A percentile compares a stretch with the other conserved stretches of the same genome.
Conservation (phyloP, 1,140 invertebrate genomes). For the Caenorhabditis brenneri region DNA sequence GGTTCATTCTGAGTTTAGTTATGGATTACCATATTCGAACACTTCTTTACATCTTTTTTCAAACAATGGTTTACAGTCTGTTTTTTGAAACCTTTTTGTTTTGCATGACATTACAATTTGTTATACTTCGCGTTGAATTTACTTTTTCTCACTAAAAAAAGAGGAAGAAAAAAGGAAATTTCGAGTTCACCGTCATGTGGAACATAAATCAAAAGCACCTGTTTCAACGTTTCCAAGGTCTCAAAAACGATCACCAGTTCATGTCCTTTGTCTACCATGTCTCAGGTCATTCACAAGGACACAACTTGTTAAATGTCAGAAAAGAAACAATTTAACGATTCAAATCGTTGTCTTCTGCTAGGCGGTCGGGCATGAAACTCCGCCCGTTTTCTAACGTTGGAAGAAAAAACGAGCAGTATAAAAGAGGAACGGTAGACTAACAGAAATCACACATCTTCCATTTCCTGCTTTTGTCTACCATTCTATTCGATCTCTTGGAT, state of each 20-base stretch:
- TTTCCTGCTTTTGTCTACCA: not conserved
- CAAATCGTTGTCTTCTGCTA: not conserved
- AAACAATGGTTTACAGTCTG: too few relatives aligned
- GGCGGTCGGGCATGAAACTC: not conserved
- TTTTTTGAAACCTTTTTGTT: too few relatives aligned
- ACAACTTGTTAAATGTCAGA: slow-evolving; percentile 13
- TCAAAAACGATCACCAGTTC: slow-evolving; percentile 4
- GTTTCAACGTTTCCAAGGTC: slow-evolving; percentile 9
- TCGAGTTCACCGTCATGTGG: not conserved
- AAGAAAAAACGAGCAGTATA: not conserved
- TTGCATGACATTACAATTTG: too few relatives aligned
- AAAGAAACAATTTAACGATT: not conserved
- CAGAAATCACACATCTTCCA: not conserved
- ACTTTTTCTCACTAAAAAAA: too few relatives aligned
- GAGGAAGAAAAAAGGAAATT: too few relatives aligned
- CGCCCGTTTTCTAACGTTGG: not conserved
- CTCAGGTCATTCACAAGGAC: slow-evolving; percentile 30
- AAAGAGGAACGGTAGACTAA: not conserved
- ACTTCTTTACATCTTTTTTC: too few relatives aligned
- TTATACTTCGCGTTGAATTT: too few relatives aligned
- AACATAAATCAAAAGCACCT: not conserved
- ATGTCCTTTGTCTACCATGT: not conserved
- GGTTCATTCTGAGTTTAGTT: too few relatives aligned
- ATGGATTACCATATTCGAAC: too few relatives aligned
- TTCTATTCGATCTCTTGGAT: not conserved